Percentiles rank a stretch among this genome's conserved stretches.
Evolutionary conservation across 2,113 vertebrate species (phyloP).

Genomic region (human (Homo sapiens)): DNA sequence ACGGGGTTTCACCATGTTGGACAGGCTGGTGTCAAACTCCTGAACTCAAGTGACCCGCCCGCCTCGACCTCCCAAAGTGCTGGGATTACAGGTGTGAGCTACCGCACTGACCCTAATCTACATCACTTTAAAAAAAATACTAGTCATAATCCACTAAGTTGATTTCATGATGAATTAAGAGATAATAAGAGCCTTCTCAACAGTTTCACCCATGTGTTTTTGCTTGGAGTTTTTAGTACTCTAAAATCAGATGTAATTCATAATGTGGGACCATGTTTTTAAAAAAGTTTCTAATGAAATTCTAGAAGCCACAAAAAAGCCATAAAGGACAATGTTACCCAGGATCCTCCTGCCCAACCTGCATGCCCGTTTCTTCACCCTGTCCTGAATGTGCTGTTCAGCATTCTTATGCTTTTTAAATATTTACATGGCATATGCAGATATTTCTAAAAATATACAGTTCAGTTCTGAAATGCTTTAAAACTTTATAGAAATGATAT

Average conservation of each 20-base stretch:
- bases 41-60: neutral
- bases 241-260: neutral
- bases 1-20: neutral
- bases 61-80: too few relatives aligned
- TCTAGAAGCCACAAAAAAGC: neutral
- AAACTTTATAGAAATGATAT: neutral
- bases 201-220: neutral
- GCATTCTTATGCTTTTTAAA: neutral
- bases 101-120: too few relatives aligned
- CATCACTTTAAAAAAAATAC: neutral
- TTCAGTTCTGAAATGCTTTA: neutral
- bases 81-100: too few relatives aligned
- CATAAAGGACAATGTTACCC: neutral
- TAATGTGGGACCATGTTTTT: neutral
- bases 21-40: neutral
- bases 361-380: rapidly evolving
- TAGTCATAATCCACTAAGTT: neutral
- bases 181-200: neutral
- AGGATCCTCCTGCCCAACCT: neutral
- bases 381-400: neutral
- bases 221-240: neutral
- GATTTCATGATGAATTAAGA: neutral
- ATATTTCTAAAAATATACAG: neutral
- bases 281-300: neutral
- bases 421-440: neutral